Evolutionary conservation across 2,797 vertebrate genomes (phyloP).

Genomic region (Coendou prehensilis): DNA sequence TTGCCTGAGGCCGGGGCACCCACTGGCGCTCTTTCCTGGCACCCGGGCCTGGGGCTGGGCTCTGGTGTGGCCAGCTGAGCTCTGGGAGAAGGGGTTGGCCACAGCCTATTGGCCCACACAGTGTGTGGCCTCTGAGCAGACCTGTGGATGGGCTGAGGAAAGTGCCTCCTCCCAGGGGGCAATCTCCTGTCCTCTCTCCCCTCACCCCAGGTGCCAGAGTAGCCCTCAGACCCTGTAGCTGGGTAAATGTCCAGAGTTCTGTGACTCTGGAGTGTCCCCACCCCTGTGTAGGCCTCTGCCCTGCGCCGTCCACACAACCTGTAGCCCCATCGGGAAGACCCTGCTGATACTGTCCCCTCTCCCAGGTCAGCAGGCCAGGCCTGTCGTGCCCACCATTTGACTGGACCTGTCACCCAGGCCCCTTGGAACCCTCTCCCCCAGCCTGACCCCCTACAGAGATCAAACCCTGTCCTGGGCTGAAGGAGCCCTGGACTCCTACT

Average conservation of each 20-base stretch:
- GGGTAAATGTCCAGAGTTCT: accelerated
- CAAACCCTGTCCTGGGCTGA: no score
- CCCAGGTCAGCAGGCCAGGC: neutral
- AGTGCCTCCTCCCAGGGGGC: neutral
- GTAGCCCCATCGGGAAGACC: neutral
- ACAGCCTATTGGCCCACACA: accelerated
- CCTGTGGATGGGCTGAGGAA: neutral
- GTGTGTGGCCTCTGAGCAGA: neutral
- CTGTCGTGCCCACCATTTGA: accelerated
- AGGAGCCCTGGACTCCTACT: neutral
- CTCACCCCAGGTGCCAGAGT: neutral
- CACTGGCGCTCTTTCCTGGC: no score
- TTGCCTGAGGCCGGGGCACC: neutral
- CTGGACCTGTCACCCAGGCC: neutral
- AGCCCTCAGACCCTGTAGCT: neutral
- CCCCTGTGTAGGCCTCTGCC: accelerated
- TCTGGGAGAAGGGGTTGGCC: neutral
- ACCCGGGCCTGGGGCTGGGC: neutral
- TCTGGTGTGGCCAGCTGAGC: neutral
- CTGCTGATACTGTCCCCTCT: neutral
- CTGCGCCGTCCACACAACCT: accelerated
- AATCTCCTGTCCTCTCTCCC: neutral
- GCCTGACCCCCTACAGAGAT: neutral
- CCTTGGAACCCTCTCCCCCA: neutral
- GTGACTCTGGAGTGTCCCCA: accelerated